phyloP scores from a whole-genome alignment of 2,113 vertebrate species.

The Castor canadensis region DNA sequence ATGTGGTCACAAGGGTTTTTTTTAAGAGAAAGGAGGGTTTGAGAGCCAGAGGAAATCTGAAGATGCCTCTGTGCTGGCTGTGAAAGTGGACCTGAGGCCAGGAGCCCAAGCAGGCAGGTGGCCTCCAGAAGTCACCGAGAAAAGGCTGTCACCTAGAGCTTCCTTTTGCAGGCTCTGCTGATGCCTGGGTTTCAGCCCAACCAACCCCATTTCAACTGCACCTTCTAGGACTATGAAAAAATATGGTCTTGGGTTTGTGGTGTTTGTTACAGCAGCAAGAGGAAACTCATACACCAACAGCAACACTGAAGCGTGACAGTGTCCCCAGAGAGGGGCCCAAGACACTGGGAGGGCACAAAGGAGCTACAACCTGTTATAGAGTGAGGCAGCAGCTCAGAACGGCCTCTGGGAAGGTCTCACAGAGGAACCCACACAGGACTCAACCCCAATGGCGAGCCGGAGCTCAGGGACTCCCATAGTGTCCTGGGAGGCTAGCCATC shows the following conservation, averaged over 20 bases:
- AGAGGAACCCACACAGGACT: background rate
- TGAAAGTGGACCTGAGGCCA: too few relatives aligned
- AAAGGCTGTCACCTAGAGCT: background rate
- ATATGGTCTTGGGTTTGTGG: background rate
- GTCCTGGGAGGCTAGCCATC: too few relatives aligned
- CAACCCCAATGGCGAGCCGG: background rate
- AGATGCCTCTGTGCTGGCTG: too few relatives aligned
- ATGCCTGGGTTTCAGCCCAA: background rate
- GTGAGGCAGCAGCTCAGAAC: background rate
- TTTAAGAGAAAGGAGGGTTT: too few relatives aligned
- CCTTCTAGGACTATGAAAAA: background rate
- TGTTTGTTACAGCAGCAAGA: background rate
- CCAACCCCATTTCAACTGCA: too few relatives aligned
- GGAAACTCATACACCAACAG: fast-evolving
- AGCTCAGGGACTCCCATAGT: background rate
- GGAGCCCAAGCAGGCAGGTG: background rate
- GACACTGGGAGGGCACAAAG: too few relatives aligned
- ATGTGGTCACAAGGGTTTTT: background rate
- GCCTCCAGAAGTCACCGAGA: background rate
- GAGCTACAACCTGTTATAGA: too few relatives aligned
- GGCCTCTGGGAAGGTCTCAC: background rate
- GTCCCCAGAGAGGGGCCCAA: background rate
- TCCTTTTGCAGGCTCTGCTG: background rate
- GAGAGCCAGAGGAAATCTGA: too few relatives aligned
- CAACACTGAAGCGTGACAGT: background rate